Evolutionary conservation across 2,888 invertebrate genomes (phyloP), one percentile per base, ranked within the genome.

Genomic region (Choreutis nemorana): DNA sequence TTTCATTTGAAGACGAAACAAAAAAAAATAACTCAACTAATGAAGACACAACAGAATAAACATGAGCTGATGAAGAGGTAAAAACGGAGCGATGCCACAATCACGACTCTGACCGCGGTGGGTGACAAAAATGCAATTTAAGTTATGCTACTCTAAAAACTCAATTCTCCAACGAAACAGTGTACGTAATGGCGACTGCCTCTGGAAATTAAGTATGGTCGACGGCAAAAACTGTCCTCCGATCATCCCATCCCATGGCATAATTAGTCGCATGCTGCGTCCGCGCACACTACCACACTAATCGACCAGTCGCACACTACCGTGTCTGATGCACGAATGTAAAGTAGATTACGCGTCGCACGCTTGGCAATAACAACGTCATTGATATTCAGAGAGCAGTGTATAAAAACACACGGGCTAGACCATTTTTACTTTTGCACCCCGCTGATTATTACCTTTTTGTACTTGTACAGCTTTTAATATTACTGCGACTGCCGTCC

Each of bases 51-150:
- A 48, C 48, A 42, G 62, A 60, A 64, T 66, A 67, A 58, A 66
- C 59, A 65, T 62, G 58, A 64, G 53, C 30, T 36, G 37, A 44
- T 60, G 22, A 21, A 21, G 22, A n/a, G 22, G 22, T n/a, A 21
- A 6, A 21, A n/a, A 4, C 6, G 8, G 22, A n/a, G 22, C 22
- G 31, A 32, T 28, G 29, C 33, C 37, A 53, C 56, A 60, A 59
- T 58, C 58, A 52, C 48, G 41, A 41, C 48, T 34, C 40, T 42
- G 41, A 36, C 44, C 44, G 46, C 48, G 53, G 51, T 57, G 62
- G 65, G 75, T 73, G 75, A 71, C 75, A 72, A 75, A 73, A 75
- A 73, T 75, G 73, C 73, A 70, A 73, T 73, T 66, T 75, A 64
- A 68, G 66, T 63, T 72, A 70, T 71, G 58, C 58, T 45, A 42